A percentile compares a stretch with the other conserved stretches of the same genome.
These are phyloP conservation scores for Chrysolina haemoptera DNA, from an alignment of 2,888 invertebrate species.

Conservation along the genomic window DNA sequence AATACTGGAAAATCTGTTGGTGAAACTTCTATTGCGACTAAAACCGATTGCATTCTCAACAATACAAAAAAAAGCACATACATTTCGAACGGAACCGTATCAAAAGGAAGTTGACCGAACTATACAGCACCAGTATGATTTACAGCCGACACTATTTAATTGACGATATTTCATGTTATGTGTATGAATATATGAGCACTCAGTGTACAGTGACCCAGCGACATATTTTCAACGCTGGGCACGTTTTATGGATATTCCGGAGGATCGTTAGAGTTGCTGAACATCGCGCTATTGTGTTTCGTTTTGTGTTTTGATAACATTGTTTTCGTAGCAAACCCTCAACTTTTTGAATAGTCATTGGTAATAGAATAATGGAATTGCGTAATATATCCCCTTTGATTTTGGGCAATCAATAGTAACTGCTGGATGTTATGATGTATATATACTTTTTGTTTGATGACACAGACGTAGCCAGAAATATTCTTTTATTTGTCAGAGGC, in stretches of 20 bases:
- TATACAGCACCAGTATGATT: conserved; percentile 5
- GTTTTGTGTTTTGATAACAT: background rate
- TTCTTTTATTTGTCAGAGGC: too few relatives aligned
- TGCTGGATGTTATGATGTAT: background rate
- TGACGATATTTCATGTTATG: conserved; percentile 12
- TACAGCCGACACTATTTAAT: conserved; percentile 10
- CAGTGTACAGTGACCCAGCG: background rate
- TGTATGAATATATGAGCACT: conserved; percentile 6
- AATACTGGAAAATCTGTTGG: too few relatives aligned
- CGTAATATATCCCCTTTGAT: background rate
- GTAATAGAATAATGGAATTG: background rate
- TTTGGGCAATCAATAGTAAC: background rate
- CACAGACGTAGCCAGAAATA: too few relatives aligned
- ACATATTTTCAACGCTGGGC: conserved; percentile 16
- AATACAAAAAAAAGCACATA: conserved; percentile 8
- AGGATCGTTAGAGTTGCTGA: conserved; percentile 15
- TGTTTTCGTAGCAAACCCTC: background rate
- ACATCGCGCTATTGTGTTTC: conserved; percentile 4
- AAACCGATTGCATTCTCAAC: background rate
- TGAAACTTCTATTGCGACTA: too few relatives aligned
- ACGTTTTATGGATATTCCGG: conserved; percentile 17
- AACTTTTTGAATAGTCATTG: background rate
- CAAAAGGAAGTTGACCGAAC: conserved; percentile 2
- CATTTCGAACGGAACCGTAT: conserved; percentile 16
- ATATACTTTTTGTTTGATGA: too few relatives aligned